Conservation (phyloP, 2,797 vertebrate genomes). For the Remorina albescens region DNA sequence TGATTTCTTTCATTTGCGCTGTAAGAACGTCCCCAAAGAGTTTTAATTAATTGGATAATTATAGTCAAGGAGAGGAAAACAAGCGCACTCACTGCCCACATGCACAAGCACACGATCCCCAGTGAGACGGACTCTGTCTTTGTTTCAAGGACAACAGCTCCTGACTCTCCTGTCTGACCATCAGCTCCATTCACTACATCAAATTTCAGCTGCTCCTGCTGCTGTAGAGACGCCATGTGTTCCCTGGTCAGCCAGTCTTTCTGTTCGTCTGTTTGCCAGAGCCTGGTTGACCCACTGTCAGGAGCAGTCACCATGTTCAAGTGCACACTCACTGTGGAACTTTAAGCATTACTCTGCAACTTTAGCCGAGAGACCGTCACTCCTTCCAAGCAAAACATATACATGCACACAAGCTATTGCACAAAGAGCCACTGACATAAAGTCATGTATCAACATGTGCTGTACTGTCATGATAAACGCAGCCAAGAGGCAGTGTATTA, state of each 20-base stretch:
- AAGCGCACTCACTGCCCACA: conserved; percentile 48
- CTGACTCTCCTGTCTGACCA: conserved; percentile 41
- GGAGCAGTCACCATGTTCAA: conserved; percentile 52
- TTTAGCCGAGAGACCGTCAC: conserved; percentile 34
- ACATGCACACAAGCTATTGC: conserved; percentile 4
- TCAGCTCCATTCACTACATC: conserved; percentile 45
- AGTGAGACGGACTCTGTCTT: conserved; percentile 55
- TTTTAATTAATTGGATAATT: conserved; percentile 84
- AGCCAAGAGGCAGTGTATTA: conserved; percentile 45
- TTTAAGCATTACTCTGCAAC: conserved; percentile 57
- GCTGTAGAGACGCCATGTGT: conserved; percentile 50
- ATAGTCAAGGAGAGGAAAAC: conserved; percentile 71
- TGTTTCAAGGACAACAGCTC: conserved; percentile 68
- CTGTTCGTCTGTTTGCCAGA: conserved; percentile 55
- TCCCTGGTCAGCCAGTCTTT: conserved; percentile 52
- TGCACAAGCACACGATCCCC: conserved; percentile 24
- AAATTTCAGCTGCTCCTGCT: conserved; percentile 38
- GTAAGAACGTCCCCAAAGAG: conserved; percentile 69
- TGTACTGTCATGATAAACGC: conserved; percentile 52
- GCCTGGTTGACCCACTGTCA: conserved; percentile 58
- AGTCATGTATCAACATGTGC: conserved; percentile 45
- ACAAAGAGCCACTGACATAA: conserved; percentile 27
- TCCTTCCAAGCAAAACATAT: conserved; percentile 36
- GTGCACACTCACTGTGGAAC: conserved; percentile 66
- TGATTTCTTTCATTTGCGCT: conserved; percentile 77